Evolutionary conservation across 2,888 invertebrate genomes (phyloP).

Genomic region (Lepidocyrtoides sp.): DNA sequence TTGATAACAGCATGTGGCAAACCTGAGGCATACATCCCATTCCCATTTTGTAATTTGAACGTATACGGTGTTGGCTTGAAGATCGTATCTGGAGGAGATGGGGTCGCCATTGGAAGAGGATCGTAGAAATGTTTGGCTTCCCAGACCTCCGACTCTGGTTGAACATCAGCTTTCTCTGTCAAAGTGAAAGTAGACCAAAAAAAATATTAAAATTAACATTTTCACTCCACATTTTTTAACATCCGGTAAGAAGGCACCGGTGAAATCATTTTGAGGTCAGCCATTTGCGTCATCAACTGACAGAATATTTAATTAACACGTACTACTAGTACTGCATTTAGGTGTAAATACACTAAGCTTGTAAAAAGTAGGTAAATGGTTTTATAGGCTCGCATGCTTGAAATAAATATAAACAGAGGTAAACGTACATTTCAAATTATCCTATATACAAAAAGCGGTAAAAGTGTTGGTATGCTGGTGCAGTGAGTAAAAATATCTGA

Average conservation of each 20-base stretch:
- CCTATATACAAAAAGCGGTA: too few relatives aligned
- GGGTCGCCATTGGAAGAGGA: constrained; percentile 63
- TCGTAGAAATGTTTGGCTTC: constrained; percentile 80
- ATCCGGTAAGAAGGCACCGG: neutral
- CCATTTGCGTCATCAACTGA: constrained; percentile 5
- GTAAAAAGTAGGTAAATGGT: too few relatives aligned
- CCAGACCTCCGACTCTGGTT: constrained; percentile 72
- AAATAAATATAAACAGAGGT: too few relatives aligned
- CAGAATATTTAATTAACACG: neutral
- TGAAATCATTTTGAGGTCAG: constrained; percentile 1
- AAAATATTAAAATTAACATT: neutral
- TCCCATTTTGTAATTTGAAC: constrained; percentile 79
- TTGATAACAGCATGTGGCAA: constrained; percentile 77
- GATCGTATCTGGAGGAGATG: constrained; percentile 73
- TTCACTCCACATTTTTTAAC: neutral
- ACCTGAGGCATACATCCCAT: constrained; percentile 57
- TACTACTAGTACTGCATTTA: neutral
- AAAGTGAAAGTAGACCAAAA: neutral
- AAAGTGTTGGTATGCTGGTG: too few relatives aligned
- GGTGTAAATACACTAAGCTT: neutral
- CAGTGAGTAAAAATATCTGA: too few relatives aligned
- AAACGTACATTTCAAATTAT: too few relatives aligned
- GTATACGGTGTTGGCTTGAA: constrained; percentile 79
- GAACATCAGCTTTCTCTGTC: constrained; percentile 64
- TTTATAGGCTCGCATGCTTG: too few relatives aligned